phyloP scores from a whole-genome alignment of 2,113 vertebrate species.

The Numida meleagris region DNA sequence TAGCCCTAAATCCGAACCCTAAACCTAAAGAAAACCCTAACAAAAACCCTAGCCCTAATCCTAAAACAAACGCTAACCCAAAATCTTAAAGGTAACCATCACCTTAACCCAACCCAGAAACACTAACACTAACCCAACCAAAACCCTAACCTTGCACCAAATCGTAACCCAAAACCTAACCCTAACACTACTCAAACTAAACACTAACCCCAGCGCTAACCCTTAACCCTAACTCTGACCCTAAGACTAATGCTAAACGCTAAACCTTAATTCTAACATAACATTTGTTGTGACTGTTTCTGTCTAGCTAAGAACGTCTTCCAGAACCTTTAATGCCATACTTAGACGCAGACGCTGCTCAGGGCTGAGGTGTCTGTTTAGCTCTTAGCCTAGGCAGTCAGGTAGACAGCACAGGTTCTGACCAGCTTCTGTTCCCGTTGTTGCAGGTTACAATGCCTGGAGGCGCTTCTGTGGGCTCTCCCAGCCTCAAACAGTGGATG shows the following conservation, averaged over 20 bases:
- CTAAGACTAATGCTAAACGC: too few relatives aligned
- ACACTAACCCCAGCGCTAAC: background rate
- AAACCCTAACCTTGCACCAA: too few relatives aligned
- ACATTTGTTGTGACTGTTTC: background rate
- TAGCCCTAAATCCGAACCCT: too few relatives aligned
- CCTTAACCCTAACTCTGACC: too few relatives aligned
- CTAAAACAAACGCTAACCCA: too few relatives aligned
- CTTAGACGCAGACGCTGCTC: background rate
- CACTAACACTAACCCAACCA: too few relatives aligned
- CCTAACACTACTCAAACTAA: background rate
- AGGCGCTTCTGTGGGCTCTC: conserved; percentile 80
- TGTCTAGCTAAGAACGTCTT: background rate
- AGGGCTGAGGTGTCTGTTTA: background rate
- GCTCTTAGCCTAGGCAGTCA: background rate
- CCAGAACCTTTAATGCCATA: background rate
- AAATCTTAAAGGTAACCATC: too few relatives aligned
- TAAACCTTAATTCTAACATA: background rate
- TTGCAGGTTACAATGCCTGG: conserved; percentile 57
- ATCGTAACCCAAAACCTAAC: too few relatives aligned
- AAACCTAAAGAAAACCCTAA: too few relatives aligned
- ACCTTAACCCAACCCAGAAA: too few relatives aligned
- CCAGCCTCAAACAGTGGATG: conserved; percentile 76
- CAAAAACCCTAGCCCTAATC: too few relatives aligned
- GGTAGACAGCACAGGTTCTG: background rate
- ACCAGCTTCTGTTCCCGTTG: background rate